These are phyloP conservation scores for Caenorhabditis uteleia DNA, from an alignment of 2,888 invertebrate genomes.

Conservation along the genomic window DNA sequence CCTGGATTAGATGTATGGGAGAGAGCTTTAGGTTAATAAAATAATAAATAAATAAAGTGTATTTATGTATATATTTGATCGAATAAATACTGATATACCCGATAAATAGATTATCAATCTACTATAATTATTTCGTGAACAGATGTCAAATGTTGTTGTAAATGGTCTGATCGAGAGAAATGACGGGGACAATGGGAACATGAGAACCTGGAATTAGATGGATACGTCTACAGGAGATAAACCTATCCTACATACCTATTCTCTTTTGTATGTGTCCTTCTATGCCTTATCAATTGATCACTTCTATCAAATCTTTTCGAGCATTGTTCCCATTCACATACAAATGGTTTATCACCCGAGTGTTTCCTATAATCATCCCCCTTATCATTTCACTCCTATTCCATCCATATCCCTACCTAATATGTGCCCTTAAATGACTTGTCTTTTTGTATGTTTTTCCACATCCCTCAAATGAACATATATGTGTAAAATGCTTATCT, in stretches of 20 bases:
- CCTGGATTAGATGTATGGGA: conserved; percentile 51
- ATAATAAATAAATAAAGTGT: conserved; percentile 1
- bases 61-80: conserved; percentile 7
- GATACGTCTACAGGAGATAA: background rate
- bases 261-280: conserved; percentile 42
- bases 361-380: conserved; percentile 19
- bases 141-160: conserved; percentile 39
- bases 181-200: conserved; percentile 26
- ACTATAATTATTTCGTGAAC: conserved; percentile 31
- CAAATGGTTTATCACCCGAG: conserved; percentile 35
- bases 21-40: conserved; percentile 31
- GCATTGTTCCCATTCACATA: conserved; percentile 36
- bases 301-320: conserved; percentile 37
- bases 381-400: too few relatives aligned
- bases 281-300: conserved; percentile 44
- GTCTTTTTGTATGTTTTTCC: conserved; percentile 48
- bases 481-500: conserved; percentile 20
- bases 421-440: conserved; percentile 46
- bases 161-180: conserved; percentile 46
- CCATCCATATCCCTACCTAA: conserved; percentile 29
- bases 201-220: conserved; percentile 8
- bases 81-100: conserved; percentile 1
- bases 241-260: conserved; percentile 6
- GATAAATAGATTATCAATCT: conserved; percentile 13
- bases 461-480: conserved; percentile 34